Base-by-base conservation (phyloP, 2,797 vertebrate genomes). In the Trachurus trachurus region DNA sequence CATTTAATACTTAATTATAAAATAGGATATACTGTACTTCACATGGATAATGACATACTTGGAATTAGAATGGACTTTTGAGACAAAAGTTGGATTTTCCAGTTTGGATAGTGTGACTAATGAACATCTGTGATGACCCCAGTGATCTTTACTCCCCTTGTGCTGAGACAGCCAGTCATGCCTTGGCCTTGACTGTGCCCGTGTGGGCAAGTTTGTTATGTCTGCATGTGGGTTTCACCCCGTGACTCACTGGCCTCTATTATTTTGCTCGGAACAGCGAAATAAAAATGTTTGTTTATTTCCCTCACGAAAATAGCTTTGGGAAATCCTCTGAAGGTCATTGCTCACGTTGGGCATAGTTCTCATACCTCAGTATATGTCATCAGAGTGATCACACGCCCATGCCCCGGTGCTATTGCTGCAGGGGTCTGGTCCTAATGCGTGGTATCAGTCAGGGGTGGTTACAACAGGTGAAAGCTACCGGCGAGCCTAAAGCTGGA, bases 121-220 rank as follows among this genome's bases (percentile, higher is more conserved):
- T 61, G 45, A 64, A 59, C 52, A 69, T 81, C 80, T 74, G 70
- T 9, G 54, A 58, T 34, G 49, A 37, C 31, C 65, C 12, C n/a
- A 6, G 56, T 74, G 59, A 76, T 47, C 71, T 74, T 74, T 44
- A 73, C 31, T 80, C 39, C 17, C 53, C 54, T 34, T 2, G 29
- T 65, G 67, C 39, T 58, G 29, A 49, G 44, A 71, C 4, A 2
- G 54, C 49, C 52, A 76, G 59, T 71, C 73, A 76, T 69, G 65
- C 44, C 34, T 76, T 52, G 40, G 71, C 77, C 66, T 80, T 63
- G 78, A 73, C 79, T 78, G 44, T 73, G 76, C 69, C 69, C 0
- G 5, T 85, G 83, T 77, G 84, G 76, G 47, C 53, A 78, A 15
- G 42, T 83, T 83, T 90, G 88, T 92, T 92, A 87, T 91, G 87